Conservation (phyloP, 2,797 vertebrate species). For the Tamandua tetradactyla region DNA sequence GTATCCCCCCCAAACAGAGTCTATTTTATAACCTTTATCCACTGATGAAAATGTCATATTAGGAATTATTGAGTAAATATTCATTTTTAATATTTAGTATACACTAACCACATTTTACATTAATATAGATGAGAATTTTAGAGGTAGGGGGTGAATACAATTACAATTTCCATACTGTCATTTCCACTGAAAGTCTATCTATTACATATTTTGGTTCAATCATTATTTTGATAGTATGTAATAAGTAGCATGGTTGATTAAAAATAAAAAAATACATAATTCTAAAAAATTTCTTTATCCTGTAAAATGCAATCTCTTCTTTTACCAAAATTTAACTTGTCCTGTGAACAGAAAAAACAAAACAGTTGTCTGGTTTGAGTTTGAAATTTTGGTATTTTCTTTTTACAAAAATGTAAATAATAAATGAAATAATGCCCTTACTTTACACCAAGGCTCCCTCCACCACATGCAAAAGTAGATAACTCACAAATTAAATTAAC, state of each 20-base stretch:
- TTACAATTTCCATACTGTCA: not conserved
- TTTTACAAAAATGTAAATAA: not conserved
- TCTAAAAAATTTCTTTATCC: not conserved
- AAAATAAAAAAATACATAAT: not conserved
- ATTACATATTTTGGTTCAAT: not conserved
- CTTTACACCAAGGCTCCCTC: too few species aligned
- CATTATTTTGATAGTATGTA: not conserved
- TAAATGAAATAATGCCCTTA: not conserved
- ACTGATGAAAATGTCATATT: not conserved
- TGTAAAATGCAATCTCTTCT: not conserved
- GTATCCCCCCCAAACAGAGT: not conserved
- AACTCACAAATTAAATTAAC: too few species aligned
- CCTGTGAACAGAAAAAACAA: not conserved
- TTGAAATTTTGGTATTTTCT: not conserved
- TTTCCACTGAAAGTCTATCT: not conserved
- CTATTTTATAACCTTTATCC: not conserved
- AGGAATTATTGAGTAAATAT: not conserved
- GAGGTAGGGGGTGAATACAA: not conserved
- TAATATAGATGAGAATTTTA: not conserved
- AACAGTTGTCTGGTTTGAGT: not conserved
- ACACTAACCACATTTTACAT: not conserved
- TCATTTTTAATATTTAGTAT: not conserved
- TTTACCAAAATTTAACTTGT: not conserved
- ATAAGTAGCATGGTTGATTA: not conserved
- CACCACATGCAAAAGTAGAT: too few species aligned